These are phyloP conservation scores for Lophotriccus pileatus DNA, from an alignment of 2,797 vertebrate genomes.

Conservation along the genomic window DNA sequence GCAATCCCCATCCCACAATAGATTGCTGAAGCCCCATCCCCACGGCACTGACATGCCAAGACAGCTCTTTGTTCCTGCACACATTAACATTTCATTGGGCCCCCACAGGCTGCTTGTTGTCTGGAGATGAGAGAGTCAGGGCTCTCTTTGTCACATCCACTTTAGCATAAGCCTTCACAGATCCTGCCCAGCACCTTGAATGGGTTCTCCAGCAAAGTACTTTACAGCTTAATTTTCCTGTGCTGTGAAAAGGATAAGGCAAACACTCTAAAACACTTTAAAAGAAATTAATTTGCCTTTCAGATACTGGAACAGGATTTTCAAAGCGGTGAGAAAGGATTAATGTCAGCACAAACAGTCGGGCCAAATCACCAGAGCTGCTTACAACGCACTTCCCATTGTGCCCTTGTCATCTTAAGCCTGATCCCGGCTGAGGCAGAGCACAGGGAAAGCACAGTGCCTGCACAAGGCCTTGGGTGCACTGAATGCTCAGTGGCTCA, in stretches of 20 bases:
- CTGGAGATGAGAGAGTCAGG: neutral
- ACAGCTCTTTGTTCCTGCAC: neutral
- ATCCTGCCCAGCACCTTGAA: neutral
- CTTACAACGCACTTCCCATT: neutral
- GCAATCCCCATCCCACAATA: neutral
- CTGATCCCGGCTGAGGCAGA: neutral
- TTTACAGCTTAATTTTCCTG: slow-evolving; percentile 8
- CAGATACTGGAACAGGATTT: neutral
- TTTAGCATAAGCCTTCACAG: neutral
- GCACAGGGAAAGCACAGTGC: neutral
- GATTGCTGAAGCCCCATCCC: neutral
- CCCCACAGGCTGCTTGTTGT: neutral
- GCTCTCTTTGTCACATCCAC: neutral
- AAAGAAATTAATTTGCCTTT: slow-evolving; percentile 56
- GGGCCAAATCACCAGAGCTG: slow-evolving; percentile 6
- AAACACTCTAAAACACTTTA: neutral
- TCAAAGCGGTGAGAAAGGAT: neutral
- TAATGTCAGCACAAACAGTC: neutral
- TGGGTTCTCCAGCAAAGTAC: neutral
- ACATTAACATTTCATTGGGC: neutral
- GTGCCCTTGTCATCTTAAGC: slow-evolving; percentile 10
- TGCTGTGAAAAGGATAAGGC: neutral
- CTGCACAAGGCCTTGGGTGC: neutral
- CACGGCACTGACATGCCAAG: neutral
- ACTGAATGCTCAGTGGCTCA: rapidly evolving